Evolutionary conservation across 1,140 invertebrate genomes (phyloP), one percentile per base, ranked within the genome.

Genomic region (Brachystomella parvula): DNA sequence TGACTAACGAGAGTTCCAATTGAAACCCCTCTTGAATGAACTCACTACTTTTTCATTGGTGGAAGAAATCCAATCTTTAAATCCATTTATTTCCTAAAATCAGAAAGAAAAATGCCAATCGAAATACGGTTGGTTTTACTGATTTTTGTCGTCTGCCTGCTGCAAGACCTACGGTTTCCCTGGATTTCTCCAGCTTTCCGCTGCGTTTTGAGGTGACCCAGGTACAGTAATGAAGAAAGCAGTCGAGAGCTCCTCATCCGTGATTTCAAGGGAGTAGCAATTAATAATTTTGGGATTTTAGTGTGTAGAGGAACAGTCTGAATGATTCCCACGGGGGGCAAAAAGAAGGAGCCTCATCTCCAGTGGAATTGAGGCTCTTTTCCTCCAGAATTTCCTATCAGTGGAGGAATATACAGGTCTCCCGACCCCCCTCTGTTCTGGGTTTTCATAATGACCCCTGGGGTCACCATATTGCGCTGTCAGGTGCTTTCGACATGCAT

Each of bases 401-500:
- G 12, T 53, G 3, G 15, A 19, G 24, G 49, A 68, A 66, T 61
- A 66, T 66, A 61, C 61, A 68, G 62, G 66, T 68, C 64, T 53
- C 21, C 66, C 24, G 68, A 56, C 65, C 69, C 69, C 69, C 69
- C 66, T 71, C 49, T 26, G 69, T 53, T 53, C 60, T 60, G 53
- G 26, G 63, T 24, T 71, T 63, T 71, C 65, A 71, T 71, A 57
- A 65, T 71, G 69, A 71, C 69, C 69, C 69, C 69, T 68, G 69
- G 69, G 69, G 69, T 71, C 69, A 71, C 58, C 64, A 71, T 71
- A 71, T 71, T 71, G 66, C 69, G 35, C 69, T 71, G 65, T 63
- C 59, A 67, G 69, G 69, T 67, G 65, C 69, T 71, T 71, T 67
- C 67, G 65, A 65, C n/a, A 71, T 71, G 69, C 63, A 71, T 68